Percentiles rank a stretch among this genome's conserved stretches.
phyloP scores from a whole-genome alignment of 2,113 vertebrate genomes.

The Ptilorrhoa leucosticta region DNA sequence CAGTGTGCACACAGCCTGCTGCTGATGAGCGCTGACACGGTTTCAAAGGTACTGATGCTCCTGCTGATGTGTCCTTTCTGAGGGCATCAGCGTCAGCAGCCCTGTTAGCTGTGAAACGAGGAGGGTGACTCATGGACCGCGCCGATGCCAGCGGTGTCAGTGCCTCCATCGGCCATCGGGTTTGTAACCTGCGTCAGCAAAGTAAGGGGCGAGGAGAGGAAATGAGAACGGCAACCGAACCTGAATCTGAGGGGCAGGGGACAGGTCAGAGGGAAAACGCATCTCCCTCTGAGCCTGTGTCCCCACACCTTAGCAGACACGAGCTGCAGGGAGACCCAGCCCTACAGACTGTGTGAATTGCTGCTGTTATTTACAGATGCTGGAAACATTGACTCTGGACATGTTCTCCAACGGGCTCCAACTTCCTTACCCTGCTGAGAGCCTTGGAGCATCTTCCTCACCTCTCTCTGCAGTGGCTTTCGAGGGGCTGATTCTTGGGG shows the following conservation, averaged over 20 bases:
- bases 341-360: neutral
- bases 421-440: rapidly evolving
- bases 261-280: neutral
- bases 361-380: neutral
- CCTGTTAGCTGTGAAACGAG: neutral
- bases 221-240: neutral
- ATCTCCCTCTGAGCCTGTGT: neutral
- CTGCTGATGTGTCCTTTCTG: conserved; percentile 6
- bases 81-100: neutral
- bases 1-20: neutral
- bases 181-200: neutral
- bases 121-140: conserved; percentile 4
- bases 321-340: neutral
- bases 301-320: neutral
- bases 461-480: neutral
- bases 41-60: neutral
- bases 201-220: neutral
- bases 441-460: neutral
- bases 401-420: rapidly evolving
- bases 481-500: neutral
- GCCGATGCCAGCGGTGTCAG: neutral
- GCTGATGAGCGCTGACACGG: neutral
- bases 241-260: neutral
- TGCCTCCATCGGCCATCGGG: neutral
- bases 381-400: neutral